A percentile compares a stretch with the other conserved stretches of the same genome.
These are phyloP conservation scores for Drosophila novamexicana DNA, from an alignment of 1,140 invertebrate genomes.

Conservation along the genomic window DNA sequence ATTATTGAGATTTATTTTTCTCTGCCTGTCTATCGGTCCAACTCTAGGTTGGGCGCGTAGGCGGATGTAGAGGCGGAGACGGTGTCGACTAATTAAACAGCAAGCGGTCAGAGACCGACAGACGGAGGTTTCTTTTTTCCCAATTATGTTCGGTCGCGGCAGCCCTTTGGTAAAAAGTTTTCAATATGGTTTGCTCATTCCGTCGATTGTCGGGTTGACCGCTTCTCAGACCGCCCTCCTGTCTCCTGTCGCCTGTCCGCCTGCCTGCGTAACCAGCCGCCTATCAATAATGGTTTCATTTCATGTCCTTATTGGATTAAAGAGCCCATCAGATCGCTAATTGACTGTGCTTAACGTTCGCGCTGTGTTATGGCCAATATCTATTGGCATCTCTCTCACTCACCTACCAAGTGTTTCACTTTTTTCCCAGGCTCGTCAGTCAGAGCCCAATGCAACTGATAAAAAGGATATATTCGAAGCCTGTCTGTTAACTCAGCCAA, in stretches of 20 bases:
- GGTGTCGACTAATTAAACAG: conserved; percentile 14
- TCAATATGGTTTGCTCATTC: conserved; percentile 27
- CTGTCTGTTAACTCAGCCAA: too few species aligned
- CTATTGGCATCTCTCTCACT: neutral
- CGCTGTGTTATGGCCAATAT: neutral
- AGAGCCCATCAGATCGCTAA: conserved; percentile 67
- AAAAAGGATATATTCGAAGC: neutral
- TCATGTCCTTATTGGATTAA: conserved; percentile 80
- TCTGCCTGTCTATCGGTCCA: neutral
- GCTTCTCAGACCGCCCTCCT: neutral
- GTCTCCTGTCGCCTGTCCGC: neutral
- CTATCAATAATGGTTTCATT: conserved; percentile 75
- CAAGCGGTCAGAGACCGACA: neutral
- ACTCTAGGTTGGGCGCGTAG: neutral
- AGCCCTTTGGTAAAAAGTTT: conserved; percentile 30
- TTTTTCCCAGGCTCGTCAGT: neutral
- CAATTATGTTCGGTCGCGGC: conserved; percentile 24
- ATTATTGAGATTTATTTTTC: conserved; percentile 77
- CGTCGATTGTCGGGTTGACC: conserved; percentile 27
- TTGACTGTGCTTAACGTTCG: conserved; percentile 70
- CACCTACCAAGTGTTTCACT: neutral
- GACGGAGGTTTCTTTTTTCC: conserved; percentile 30
- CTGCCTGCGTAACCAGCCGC: neutral
- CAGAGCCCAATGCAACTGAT: neutral
- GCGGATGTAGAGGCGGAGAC: too few species aligned